A percentile compares a stretch with the other conserved stretches of the same genome.
Conservation (phyloP, 2,113 vertebrate genomes). For the Glareola pratincola region DNA sequence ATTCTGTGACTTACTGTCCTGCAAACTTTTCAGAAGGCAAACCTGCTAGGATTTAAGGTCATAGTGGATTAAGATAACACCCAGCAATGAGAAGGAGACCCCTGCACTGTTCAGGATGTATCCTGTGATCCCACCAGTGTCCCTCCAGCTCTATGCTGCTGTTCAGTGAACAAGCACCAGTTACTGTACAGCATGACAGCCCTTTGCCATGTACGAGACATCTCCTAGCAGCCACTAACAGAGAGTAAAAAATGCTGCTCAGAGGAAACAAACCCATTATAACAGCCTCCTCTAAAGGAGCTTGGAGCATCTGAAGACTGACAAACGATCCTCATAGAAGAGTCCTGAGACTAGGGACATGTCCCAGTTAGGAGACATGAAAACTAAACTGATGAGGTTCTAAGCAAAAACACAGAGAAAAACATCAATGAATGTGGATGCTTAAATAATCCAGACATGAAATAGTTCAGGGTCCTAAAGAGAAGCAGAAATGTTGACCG, state of each 20-base stretch:
- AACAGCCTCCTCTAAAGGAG: background rate
- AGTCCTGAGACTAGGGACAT: background rate
- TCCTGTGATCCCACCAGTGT: background rate
- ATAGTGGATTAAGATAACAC: background rate
- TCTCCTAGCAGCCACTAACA: background rate
- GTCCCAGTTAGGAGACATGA: background rate
- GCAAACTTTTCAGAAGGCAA: background rate
- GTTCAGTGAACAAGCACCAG: background rate
- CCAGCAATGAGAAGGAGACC: background rate
- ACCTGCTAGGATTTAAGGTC: background rate
- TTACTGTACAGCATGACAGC: background rate
- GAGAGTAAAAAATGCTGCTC: background rate
- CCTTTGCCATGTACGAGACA: background rate
- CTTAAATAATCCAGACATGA: background rate
- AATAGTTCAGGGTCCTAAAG: background rate
- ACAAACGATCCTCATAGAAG: background rate
- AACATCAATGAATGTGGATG: background rate
- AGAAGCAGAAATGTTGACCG: background rate
- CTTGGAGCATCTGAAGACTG: background rate
- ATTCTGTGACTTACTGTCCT: background rate
- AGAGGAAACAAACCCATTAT: background rate
- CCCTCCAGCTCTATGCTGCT: background rate
- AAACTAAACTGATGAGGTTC: background rate
- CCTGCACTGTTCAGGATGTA: rapidly evolving
- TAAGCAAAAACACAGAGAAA: background rate